Evolutionary conservation across 2,888 invertebrate species (phyloP).

Genomic region (Neoaliturus tenellus): DNA sequence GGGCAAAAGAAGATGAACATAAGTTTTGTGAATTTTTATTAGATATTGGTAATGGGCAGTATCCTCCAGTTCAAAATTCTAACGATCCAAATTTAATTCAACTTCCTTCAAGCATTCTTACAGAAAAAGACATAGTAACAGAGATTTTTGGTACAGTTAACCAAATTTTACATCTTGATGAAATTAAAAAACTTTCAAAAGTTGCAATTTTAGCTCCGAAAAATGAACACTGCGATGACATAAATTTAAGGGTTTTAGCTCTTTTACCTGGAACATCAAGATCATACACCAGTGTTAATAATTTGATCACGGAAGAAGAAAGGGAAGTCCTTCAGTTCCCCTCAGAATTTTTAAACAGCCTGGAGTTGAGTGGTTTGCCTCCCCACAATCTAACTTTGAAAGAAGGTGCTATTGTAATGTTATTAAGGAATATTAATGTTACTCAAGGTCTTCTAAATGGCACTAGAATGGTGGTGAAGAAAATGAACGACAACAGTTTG

Average conservation of each 20-base stretch:
- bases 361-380: constrained; percentile 25
- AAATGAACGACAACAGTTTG: constrained; percentile 43
- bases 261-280: not conserved
- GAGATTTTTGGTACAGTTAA: constrained; percentile 40
- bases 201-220: not conserved
- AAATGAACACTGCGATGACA: constrained; percentile 31
- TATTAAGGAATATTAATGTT: constrained; percentile 19
- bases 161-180: not conserved
- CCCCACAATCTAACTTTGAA: constrained; percentile 29
- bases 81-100: not conserved
- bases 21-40: constrained; percentile 48
- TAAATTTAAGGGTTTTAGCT: not conserved
- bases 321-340: constrained; percentile 19
- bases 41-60: constrained; percentile 47
- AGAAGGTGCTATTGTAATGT: constrained; percentile 36
- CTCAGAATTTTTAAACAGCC: constrained; percentile 20
- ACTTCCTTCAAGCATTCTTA: constrained; percentile 1
- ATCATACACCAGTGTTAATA: constrained; percentile 14
- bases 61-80: not conserved
- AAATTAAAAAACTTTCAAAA: not conserved
- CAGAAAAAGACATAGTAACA: not conserved
- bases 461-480: constrained; percentile 24
- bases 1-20: constrained; percentile 46
- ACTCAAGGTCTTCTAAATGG: constrained; percentile 1
- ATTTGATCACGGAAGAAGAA: constrained; percentile 7